Conservation (phyloP, 1,140 invertebrate genomes). For the Lucilia sericata region DNA sequence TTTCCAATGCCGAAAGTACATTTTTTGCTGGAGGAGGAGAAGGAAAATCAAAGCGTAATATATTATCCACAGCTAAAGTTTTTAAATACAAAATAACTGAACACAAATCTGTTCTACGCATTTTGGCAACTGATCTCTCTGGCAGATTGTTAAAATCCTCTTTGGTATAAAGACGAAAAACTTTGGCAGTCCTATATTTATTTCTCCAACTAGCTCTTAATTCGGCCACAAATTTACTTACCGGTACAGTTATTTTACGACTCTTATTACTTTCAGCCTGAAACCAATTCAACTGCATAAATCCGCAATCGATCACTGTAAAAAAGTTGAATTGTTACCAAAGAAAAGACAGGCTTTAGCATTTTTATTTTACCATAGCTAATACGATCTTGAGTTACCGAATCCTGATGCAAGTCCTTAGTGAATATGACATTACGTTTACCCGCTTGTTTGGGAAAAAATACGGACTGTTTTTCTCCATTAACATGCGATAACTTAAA, state of each 20-base stretch:
- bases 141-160: conserved; percentile 80
- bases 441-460: conserved; percentile 80
- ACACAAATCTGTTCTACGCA: conserved; percentile 90
- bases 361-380: conserved; percentile 72
- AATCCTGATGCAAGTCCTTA: conserved; percentile 92
- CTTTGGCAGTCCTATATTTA: conserved; percentile 85
- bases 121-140: conserved; percentile 86
- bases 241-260: conserved; percentile 84
- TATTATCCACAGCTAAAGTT: conserved; percentile 94
- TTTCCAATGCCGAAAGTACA: conserved; percentile 87
- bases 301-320: conserved; percentile 92
- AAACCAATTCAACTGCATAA: conserved; percentile 95
- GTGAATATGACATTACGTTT: conserved; percentile 92
- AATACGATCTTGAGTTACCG: conserved; percentile 74
- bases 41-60: conserved; percentile 85
- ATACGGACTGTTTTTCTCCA: conserved; percentile 88
- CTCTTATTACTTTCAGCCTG: conserved; percentile 88
- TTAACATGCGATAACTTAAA: conserved; percentile 13
- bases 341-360: too few relatives aligned
- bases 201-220: conserved; percentile 95
- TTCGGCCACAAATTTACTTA: conserved; percentile 89
- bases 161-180: conserved; percentile 84
- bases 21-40: conserved; percentile 90
- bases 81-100: conserved; percentile 91
- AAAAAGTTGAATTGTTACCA: not conserved